Evolutionary conservation across 2,797 vertebrate genomes (phyloP), one percentile per base, ranked within the genome.

Genomic region (Sphaeramia orbicularis): DNA sequence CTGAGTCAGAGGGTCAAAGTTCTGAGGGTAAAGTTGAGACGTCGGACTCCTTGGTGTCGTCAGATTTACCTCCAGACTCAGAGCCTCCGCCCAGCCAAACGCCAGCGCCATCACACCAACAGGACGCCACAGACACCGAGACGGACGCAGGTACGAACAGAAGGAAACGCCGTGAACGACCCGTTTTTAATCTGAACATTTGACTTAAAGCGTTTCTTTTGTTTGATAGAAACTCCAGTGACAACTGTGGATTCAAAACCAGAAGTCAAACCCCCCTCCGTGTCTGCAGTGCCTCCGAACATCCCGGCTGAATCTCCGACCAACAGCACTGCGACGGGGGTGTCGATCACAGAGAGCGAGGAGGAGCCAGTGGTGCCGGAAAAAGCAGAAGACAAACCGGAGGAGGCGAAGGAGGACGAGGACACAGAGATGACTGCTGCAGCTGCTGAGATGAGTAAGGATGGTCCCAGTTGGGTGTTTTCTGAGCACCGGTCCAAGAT

Each of bases 71-170:
- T n/a, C 54, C 48, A 27, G 57, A 47, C 1, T 11, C 9, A 2
- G 24, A 50, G 3, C 21, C 10, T 0, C 37, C 51, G 16, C 14
- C 3, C 10, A 18, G 16, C 21, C 78, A 54, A 42, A 58, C 49
- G 6, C 10, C 8, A 1, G 12, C 3, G 1, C 11, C 47, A 2
- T 1, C 47, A 2, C 14, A 16, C 56, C 42, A 16, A 3, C 11
- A 43, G 12, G 59, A 65, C n/a, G 18, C 49, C 7, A 24, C 50
- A 0, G 43, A 19, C 2, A 15, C 41, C 30, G 12, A 49, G 16
- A 2, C 40, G 16, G 51, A 65, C 4, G 38, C 66, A 27, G 85
- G 87, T 86, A 70, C 4, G 24, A 47, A 3, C 8, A 13, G 2
- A 32, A 21, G 10, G 13, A 40, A 12, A 40, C 30, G 2, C 1